Conservation (phyloP, 2,113 vertebrate genomes). For the Cyanoramphus novaezelandiae region DNA sequence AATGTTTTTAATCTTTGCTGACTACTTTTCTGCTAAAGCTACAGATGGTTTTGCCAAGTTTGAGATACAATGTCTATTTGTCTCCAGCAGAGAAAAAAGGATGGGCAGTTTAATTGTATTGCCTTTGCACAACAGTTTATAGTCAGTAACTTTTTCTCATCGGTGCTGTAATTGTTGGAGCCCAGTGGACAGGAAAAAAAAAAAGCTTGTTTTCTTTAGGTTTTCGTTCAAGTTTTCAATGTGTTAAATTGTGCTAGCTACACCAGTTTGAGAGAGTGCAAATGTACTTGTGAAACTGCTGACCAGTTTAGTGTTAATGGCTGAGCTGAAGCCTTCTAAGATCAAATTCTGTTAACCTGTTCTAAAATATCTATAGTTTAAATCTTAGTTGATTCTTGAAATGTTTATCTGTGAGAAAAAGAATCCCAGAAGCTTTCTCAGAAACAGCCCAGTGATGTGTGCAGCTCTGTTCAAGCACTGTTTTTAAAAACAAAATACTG, state of each 20-base stretch:
- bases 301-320: not conserved
- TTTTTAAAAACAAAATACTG: not conserved
- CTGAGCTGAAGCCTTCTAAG: constrained; percentile 16
- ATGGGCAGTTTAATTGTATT: not conserved
- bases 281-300: not conserved
- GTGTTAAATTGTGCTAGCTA: not conserved
- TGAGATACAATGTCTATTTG: rapidly evolving
- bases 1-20: not conserved
- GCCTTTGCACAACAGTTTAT: not conserved
- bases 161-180: not conserved
- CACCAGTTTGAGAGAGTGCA: not conserved
- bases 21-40: not conserved
- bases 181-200: not conserved
- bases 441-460: not conserved
- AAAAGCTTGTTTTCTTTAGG: not conserved
- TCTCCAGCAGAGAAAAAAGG: not conserved
- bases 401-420: not conserved
- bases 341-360: not conserved
- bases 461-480: not conserved
- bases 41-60: not conserved
- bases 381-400: not conserved
- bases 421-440: not conserved
- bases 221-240: not conserved
- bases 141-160: not conserved
- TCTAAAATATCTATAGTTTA: not conserved